A percentile compares a stretch with the other conserved stretches of the same genome.
These are phyloP conservation scores for Opisthograptis luteolata DNA, from an alignment of 2,888 invertebrate species.

Conservation along the genomic window DNA sequence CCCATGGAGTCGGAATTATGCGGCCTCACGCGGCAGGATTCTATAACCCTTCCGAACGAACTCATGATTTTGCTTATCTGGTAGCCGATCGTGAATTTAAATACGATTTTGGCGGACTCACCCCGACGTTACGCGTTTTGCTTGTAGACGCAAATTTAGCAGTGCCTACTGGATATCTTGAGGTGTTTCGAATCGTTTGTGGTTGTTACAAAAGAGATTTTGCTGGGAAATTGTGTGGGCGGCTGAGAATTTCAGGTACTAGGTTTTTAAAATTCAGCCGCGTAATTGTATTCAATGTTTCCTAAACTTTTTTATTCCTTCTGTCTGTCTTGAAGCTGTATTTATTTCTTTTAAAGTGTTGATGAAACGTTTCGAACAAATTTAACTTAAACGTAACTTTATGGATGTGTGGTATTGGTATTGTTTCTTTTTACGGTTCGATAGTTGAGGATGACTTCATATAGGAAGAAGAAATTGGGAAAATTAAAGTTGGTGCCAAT, in stretches of 20 bases:
- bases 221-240: constrained; percentile 19
- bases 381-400: too few species aligned
- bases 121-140: constrained; percentile 63
- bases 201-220: constrained; percentile 47
- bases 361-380: too few species aligned
- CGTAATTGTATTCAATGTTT: background rate
- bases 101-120: constrained; percentile 73
- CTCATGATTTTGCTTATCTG: constrained; percentile 82
- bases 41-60: constrained; percentile 78
- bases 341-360: background rate
- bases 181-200: constrained; percentile 57
- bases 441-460: too few species aligned
- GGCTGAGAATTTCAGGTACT: background rate
- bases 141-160: constrained; percentile 67
- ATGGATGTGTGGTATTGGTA: too few species aligned
- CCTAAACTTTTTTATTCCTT: background rate
- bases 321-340: background rate
- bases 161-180: constrained; percentile 54
- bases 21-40: constrained; percentile 77
- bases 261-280: background rate
- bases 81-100: constrained; percentile 78
- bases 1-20: constrained; percentile 73
- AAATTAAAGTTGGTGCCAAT: too few species aligned
- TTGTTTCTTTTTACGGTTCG: too few species aligned
- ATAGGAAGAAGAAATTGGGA: too few species aligned